phyloP scores from a whole-genome alignment of 2,797 vertebrate genomes.

The Scolopax rusticola region DNA sequence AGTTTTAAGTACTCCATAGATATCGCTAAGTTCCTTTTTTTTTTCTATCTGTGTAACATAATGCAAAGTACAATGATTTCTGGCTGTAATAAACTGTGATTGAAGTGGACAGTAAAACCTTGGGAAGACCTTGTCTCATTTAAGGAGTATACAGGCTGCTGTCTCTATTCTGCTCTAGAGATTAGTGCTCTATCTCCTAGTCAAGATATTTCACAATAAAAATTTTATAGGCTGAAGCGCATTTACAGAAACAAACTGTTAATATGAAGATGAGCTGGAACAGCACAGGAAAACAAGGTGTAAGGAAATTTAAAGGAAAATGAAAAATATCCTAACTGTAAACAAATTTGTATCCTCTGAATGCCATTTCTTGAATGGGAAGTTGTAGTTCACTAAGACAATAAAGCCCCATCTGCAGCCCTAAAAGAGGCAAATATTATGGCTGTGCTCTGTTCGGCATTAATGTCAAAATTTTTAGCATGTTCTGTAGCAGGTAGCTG shows the following conservation, averaged over 20 bases:
- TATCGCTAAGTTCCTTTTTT: background rate
- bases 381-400: background rate
- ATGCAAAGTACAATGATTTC: background rate
- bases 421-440: background rate
- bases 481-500: background rate
- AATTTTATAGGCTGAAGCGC: slow-evolving; percentile 27
- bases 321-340: background rate
- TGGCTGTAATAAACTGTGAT: background rate
- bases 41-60: background rate
- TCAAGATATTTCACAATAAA: slow-evolving; percentile 64
- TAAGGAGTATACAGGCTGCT: background rate
- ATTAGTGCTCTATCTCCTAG: background rate
- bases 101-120: background rate
- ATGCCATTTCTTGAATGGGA: background rate
- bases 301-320: slow-evolving; percentile 1
- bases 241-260: slow-evolving; percentile 48
- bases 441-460: background rate
- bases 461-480: background rate
- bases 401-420: background rate
- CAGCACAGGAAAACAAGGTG: background rate
- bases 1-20: background rate
- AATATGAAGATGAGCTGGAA: background rate
- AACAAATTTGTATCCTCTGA: background rate
- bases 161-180: slow-evolving; percentile 3
- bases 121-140: background rate